phyloP scores from a whole-genome alignment of 2,113 vertebrate genomes.

The Apodemus sylvaticus region DNA sequence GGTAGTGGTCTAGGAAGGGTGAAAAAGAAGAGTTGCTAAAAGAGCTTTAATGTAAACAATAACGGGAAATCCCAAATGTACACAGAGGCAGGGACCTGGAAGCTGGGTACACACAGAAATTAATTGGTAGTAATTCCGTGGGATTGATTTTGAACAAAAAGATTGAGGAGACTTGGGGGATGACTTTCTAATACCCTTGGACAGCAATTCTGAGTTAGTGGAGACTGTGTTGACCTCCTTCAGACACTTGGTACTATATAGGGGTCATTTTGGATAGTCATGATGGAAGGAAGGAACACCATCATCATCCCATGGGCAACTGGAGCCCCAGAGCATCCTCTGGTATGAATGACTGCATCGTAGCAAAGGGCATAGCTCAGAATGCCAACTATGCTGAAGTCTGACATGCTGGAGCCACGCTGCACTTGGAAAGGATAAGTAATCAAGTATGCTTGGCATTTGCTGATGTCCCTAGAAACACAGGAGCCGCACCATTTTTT shows the following conservation, averaged over 20 bases:
- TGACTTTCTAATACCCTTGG: background rate
- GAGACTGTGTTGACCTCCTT: background rate
- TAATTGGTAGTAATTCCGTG: background rate
- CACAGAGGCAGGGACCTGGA: background rate
- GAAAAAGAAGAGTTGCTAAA: background rate
- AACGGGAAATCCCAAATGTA: background rate
- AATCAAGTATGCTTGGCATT: background rate
- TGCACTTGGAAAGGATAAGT: too few species aligned
- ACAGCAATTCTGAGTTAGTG: background rate
- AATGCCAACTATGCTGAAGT: background rate
- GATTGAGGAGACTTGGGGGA: background rate
- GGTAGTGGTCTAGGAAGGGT: background rate
- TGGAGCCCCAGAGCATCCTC: background rate
- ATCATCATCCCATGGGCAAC: background rate
- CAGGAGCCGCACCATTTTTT: fast-evolving
- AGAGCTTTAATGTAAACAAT: background rate
- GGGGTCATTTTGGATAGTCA: background rate
- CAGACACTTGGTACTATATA: background rate
- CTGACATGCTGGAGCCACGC: background rate
- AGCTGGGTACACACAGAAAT: background rate
- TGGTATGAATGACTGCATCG: too few species aligned
- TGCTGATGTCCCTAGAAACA: background rate
- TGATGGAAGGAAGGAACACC: fast-evolving
- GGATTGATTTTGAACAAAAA: background rate
- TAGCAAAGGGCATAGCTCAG: background rate